A percentile compares a stretch with the other conserved stretches of the same genome.
Conservation (phyloP, 2,888 invertebrate genomes). For the Drosophila merina region DNA sequence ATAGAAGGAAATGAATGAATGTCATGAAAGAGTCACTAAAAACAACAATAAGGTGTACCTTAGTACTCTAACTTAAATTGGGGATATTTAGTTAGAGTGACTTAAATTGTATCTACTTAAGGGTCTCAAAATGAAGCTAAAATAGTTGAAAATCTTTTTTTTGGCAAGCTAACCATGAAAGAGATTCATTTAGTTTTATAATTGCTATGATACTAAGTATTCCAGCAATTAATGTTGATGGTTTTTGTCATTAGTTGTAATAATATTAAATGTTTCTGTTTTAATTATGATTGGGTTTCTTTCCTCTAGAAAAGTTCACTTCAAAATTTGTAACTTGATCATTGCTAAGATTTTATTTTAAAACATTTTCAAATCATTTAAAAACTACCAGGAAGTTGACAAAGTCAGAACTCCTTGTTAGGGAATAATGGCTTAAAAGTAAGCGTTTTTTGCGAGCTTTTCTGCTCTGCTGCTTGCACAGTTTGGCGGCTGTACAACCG, state of each 20-base stretch:
- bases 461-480: constrained; percentile 45
- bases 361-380: background rate
- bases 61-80: constrained; percentile 16
- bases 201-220: background rate
- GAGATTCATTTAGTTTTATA: background rate
- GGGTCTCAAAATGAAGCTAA: background rate
- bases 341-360: background rate
- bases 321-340: too few species aligned
- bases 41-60: constrained; percentile 21
- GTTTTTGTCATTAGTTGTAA: background rate
- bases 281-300: background rate
- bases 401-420: constrained; percentile 3
- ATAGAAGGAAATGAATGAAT: constrained; percentile 77
- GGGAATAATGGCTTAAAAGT: constrained; percentile 61
- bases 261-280: background rate
- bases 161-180: background rate
- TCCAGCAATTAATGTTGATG: background rate
- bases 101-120: background rate
- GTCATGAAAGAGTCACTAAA: constrained; percentile 56
- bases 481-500: constrained; percentile 6
- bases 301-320: too few species aligned
- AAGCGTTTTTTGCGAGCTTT: constrained; percentile 64
- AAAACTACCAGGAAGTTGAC: background rate
- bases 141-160: background rate
- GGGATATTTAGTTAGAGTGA: background rate